Evolutionary conservation across 2,113 vertebrate species (phyloP).

Genomic region (Rhinopithecus roxellana): DNA sequence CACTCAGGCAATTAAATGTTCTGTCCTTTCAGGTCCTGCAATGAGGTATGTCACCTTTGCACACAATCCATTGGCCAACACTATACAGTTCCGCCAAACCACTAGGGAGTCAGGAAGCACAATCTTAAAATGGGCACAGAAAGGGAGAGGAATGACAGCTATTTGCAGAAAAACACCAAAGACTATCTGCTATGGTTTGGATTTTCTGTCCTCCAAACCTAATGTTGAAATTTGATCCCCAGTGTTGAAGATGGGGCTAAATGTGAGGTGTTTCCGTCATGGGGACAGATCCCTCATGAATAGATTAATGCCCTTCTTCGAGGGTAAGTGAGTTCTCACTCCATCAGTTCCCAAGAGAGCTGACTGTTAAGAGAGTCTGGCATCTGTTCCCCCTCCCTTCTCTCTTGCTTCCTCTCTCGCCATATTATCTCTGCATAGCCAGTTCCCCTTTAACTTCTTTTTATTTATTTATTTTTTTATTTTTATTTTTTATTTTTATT

Average conservation of each 20-base stretch:
- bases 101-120: not conserved
- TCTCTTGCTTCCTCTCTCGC: not conserved
- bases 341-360: not conserved
- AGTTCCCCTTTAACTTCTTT: not conserved
- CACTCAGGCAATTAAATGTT: not conserved
- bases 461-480: no score
- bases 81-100: not conserved
- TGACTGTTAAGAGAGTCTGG: not conserved
- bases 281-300: not conserved
- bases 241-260: not conserved
- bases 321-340: not conserved
- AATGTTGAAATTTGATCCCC: not conserved
- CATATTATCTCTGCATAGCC: not conserved
- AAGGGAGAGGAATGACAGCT: not conserved
- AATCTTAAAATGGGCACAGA: not conserved
- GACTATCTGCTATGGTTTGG: not conserved
- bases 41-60: slow-evolving; percentile 1
- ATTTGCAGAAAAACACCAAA: not conserved
- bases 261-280: not conserved
- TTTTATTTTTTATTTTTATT: no score
- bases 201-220: not conserved
- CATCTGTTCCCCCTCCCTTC: not conserved
- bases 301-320: not conserved
- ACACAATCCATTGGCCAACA: not conserved
- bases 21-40: not conserved